Conservation (phyloP, 2,797 vertebrate genomes). For the Bradypodion ventrale region DNA sequence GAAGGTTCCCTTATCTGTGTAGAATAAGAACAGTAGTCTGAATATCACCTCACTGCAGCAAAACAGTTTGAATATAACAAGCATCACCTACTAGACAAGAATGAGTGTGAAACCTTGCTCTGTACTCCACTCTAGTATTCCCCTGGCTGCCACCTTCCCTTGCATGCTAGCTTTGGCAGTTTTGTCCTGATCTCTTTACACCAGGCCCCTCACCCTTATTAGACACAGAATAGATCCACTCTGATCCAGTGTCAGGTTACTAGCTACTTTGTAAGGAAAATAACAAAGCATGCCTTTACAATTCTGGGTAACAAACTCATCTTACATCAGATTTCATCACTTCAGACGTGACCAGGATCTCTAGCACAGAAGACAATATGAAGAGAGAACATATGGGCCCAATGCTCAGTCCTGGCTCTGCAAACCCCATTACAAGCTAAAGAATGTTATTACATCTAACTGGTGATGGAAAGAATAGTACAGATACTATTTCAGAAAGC, state of each 20-base stretch:
- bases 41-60: neutral
- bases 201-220: neutral
- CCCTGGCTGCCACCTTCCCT: neutral
- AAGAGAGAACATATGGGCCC: neutral
- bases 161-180: neutral
- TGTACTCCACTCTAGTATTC: neutral
- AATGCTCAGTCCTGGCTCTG: neutral
- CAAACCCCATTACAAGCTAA: neutral
- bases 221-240: neutral
- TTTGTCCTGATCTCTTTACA: neutral
- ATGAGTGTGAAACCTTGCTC: neutral
- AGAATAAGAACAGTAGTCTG: no score
- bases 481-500: neutral
- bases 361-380: neutral
- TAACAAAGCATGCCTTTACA: neutral
- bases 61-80: neutral
- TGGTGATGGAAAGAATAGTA: accelerated
- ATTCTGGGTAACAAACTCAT: no score
- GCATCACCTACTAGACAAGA: neutral
- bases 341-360: no score
- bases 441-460: accelerated
- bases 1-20: no score
- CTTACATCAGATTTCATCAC: neutral
- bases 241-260: neutral
- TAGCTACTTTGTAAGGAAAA: neutral